Evolutionary conservation across 2,888 invertebrate genomes (phyloP).

Genomic region (Platypus cylindrus): DNA sequence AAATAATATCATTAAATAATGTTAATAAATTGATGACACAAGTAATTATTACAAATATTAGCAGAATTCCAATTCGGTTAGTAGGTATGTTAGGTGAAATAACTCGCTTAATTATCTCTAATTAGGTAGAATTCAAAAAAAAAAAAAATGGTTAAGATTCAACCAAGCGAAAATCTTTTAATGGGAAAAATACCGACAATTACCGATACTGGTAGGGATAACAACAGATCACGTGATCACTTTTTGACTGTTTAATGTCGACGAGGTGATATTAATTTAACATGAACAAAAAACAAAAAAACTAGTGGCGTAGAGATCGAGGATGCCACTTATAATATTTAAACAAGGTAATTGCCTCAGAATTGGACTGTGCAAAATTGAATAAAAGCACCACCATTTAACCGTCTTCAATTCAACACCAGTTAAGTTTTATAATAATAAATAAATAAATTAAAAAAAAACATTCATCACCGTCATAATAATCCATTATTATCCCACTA

Average conservation of each 20-base stretch:
- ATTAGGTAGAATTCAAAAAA: neutral
- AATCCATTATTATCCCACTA: no score
- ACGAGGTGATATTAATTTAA: conserved; percentile 11
- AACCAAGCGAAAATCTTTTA: conserved; percentile 5
- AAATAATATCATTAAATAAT: neutral
- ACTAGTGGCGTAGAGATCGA: no score
- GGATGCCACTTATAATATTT: conserved; percentile 15
- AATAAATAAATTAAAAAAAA: no score
- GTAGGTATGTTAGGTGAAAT: conserved; percentile 7
- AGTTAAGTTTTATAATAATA: no score
- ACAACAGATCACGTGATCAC: conserved; percentile 6
- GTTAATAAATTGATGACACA: conserved; percentile 1
- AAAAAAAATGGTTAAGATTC: neutral
- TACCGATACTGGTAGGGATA: no score
- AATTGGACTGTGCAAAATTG: no score
- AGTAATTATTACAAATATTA: neutral
- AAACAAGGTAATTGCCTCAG: no score
- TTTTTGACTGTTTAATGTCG: conserved; percentile 2
- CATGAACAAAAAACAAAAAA: no score
- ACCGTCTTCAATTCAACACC: no score
- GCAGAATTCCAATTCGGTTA: conserved; percentile 7
- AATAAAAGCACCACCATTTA: no score
- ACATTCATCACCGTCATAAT: no score
- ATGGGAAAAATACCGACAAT: no score
- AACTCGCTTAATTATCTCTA: conserved; percentile 10